Evolutionary conservation across 2,888 invertebrate genomes (phyloP).

Genomic region (Caenorhabditis parvicauda): DNA sequence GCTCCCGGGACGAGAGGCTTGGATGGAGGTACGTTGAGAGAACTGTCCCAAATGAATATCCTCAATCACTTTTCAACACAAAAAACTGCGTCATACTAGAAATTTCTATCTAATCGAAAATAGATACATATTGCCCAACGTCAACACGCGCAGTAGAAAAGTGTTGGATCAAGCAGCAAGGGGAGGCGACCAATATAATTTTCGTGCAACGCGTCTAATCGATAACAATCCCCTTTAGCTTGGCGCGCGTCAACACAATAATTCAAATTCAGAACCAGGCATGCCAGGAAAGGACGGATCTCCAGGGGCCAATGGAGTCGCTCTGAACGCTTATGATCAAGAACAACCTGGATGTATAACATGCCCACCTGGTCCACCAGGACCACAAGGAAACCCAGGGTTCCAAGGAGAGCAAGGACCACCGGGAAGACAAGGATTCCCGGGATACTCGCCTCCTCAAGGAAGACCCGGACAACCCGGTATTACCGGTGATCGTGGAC

Average conservation of each 20-base stretch:
- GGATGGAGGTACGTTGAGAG: no score
- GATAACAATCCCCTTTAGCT: no score
- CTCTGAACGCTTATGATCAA: constrained; percentile 27
- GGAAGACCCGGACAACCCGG: constrained; percentile 19
- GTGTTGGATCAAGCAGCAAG: no score
- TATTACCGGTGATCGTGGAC: constrained; percentile 8
- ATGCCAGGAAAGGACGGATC: constrained; percentile 18
- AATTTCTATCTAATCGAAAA: no score
- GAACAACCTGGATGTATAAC: constrained; percentile 24
- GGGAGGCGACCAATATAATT: no score
- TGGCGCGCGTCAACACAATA: no score
- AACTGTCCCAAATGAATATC: no score
- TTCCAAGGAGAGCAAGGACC: constrained; percentile 9
- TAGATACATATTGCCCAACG: no score
- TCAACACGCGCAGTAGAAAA: no score
- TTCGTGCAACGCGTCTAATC: no score
- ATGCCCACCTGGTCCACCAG: constrained; percentile 22
- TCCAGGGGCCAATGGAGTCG: constrained; percentile 27
- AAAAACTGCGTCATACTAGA: no score
- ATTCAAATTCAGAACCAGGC: constrained; percentile 23
- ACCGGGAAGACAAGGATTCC: background rate
- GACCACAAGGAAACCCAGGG: constrained; percentile 16
- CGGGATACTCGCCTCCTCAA: constrained; percentile 2
- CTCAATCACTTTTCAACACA: no score
- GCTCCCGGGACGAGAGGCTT: constrained; percentile 12